Conservation (phyloP, 35 echinoderm and acorn worm genomes). For the Heliocidaris tuberculata region DNA sequence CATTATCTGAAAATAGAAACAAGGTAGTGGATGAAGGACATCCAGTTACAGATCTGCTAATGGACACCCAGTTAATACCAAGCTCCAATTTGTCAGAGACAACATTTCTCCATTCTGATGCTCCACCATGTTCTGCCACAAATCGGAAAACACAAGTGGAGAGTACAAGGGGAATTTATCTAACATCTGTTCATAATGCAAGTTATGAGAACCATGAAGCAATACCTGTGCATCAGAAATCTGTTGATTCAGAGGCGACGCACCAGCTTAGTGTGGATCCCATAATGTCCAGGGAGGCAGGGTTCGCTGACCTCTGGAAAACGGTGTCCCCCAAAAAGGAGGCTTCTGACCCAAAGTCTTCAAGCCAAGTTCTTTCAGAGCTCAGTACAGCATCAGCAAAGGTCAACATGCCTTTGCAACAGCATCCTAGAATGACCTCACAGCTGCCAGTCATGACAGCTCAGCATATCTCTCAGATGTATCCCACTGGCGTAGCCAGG, state of each 20-base stretch:
- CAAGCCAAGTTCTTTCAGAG: neutral
- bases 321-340: neutral
- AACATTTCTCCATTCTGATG: neutral
- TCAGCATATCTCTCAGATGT: slow-evolving; percentile 4
- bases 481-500: too few relatives aligned
- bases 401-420: neutral
- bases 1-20: neutral
- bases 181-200: neutral
- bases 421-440: too few relatives aligned
- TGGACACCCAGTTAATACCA: neutral
- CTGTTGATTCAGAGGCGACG: neutral
- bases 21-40: neutral
- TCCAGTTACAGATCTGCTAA: neutral
- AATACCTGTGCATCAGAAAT: neutral
- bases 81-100: neutral
- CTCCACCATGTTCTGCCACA: neutral
- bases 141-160: neutral
- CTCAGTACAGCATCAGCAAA: neutral
- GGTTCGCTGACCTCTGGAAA: slow-evolving; percentile 23
- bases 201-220: neutral
- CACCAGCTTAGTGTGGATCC: neutral
- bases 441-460: neutral
- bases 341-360: neutral
- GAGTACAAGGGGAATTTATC: neutral
- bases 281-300: slow-evolving; percentile 34